These are phyloP conservation scores for Zaprionus nigranus DNA, from an alignment of 1,140 invertebrate genomes.

Conservation along the genomic window DNA sequence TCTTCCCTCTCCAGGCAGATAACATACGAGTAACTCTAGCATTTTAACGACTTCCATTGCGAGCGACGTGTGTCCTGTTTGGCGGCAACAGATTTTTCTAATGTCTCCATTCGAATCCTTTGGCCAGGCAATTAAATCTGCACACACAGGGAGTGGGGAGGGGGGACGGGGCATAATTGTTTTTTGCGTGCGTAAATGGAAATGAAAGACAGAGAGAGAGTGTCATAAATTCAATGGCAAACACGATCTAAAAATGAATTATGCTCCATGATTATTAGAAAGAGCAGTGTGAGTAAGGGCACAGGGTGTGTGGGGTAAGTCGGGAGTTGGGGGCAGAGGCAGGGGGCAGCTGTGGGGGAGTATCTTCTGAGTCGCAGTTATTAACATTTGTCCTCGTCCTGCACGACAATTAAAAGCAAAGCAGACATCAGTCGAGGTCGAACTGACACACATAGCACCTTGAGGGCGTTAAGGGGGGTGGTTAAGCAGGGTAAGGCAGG, in stretches of 20 bases:
- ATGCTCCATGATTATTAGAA: constrained; percentile 75
- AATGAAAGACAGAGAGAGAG: constrained; percentile 37
- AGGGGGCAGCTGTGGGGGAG: background rate
- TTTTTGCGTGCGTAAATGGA: constrained; percentile 69
- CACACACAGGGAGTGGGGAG: background rate
- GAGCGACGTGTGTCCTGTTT: constrained; percentile 63
- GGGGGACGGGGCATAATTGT: constrained; percentile 55
- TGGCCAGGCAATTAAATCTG: constrained; percentile 76
- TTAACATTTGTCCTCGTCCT: constrained; percentile 68
- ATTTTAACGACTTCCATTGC: constrained; percentile 58
- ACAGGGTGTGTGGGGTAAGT: background rate
- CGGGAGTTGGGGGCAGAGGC: background rate
- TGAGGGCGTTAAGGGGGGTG: background rate
- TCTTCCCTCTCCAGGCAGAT: background rate
- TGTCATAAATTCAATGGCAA: constrained; percentile 67
- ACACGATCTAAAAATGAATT: constrained; percentile 71
- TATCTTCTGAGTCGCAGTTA: constrained; percentile 56
- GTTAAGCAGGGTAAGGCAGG: background rate
- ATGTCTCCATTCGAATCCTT: constrained; percentile 79
- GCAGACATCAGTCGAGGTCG: constrained; percentile 37
- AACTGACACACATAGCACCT: constrained; percentile 68
- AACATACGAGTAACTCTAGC: constrained; percentile 45
- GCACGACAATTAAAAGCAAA: constrained; percentile 68
- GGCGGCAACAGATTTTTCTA: constrained; percentile 77
- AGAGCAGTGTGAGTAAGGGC: constrained; percentile 30